phyloP scores from a whole-genome alignment of 2,113 vertebrate genomes.

The Malurus cyaneus region DNA sequence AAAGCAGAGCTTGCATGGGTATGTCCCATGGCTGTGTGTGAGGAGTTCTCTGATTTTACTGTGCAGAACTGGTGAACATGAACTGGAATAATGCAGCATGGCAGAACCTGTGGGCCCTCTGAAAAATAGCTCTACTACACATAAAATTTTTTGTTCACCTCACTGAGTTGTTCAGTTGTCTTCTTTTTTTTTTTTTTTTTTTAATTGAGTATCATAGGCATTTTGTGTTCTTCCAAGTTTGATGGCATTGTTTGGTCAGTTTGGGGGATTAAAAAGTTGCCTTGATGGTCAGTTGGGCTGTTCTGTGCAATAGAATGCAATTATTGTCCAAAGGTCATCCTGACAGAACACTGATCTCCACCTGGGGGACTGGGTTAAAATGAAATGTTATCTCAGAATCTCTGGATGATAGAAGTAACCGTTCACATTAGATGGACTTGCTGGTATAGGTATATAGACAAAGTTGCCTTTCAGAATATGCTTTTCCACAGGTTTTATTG shows the following conservation, averaged over 20 bases:
- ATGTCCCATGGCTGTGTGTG: rapidly evolving
- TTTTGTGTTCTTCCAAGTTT: neutral
- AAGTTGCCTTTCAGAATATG: neutral
- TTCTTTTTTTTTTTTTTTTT: neutral
- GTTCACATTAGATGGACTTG: neutral
- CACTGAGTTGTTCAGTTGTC: neutral
- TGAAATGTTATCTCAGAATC: neutral
- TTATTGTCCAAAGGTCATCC: neutral
- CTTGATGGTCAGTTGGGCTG: neutral
- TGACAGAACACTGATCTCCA: neutral
- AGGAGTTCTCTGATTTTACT: neutral
- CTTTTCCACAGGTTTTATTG: neutral
- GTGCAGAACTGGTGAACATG: neutral
- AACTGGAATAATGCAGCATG: neutral
- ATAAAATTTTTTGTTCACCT: neutral
- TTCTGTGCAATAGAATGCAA: neutral
- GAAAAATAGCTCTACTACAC: neutral
- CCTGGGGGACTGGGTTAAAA: neutral
- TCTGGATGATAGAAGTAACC: neutral
- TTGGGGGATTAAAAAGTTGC: neutral
- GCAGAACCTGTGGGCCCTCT: neutral
- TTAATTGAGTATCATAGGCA: neutral
- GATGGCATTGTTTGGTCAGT: neutral
- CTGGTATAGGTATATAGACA: neutral
- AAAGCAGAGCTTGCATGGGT: neutral